Evolutionary conservation across 2,113 vertebrate genomes (phyloP).

Genomic region (Axis porcinus): DNA sequence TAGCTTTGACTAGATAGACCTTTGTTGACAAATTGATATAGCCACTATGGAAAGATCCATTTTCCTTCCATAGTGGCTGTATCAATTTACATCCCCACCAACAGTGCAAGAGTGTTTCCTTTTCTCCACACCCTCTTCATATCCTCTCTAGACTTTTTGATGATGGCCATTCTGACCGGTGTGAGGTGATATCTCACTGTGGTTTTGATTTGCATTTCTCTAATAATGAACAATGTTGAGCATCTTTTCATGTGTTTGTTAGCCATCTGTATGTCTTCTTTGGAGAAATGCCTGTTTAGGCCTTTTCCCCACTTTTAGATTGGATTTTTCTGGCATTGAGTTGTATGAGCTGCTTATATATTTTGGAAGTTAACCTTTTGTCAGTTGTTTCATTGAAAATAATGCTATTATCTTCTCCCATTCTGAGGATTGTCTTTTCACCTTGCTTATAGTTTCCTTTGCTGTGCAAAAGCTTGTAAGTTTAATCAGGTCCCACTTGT

Average conservation of each 20-base stretch:
- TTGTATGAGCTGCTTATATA: neutral
- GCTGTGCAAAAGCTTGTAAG: neutral
- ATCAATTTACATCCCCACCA: neutral
- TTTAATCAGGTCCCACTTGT: neutral
- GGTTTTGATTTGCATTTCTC: neutral
- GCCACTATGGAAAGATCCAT: neutral
- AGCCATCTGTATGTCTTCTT: neutral
- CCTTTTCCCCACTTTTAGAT: neutral
- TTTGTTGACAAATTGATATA: neutral
- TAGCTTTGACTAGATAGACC: neutral
- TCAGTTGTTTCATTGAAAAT: neutral
- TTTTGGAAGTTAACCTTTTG: neutral
- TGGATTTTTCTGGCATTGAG: neutral
- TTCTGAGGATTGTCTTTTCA: neutral
- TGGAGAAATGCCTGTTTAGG: neutral
- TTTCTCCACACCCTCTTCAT: neutral
- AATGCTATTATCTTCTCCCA: neutral
- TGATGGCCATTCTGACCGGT: neutral
- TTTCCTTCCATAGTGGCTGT: neutral
- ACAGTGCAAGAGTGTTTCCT: neutral
- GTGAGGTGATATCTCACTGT: neutral
- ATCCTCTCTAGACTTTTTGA: neutral
- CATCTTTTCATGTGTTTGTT: neutral
- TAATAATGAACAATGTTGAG: neutral
- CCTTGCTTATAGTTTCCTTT: neutral